Evolutionary conservation across 2,113 vertebrate genomes (phyloP).

Genomic region (Leiothrix lutea): DNA sequence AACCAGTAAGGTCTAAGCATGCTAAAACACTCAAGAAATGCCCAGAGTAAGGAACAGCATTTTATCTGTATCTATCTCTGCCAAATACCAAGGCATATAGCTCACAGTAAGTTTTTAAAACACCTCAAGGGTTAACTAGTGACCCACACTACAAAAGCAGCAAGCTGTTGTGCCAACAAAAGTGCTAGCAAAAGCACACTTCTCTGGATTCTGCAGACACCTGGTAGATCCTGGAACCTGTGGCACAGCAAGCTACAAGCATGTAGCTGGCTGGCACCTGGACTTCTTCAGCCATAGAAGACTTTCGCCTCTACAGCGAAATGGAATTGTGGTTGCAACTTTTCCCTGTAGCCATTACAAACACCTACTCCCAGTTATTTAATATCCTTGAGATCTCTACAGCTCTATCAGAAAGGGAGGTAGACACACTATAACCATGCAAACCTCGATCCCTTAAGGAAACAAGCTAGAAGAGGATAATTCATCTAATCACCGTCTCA

Average conservation of each 20-base stretch:
- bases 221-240: background rate
- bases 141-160: background rate
- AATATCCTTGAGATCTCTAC: background rate
- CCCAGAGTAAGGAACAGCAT: background rate
- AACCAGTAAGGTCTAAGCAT: background rate
- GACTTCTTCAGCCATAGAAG: background rate
- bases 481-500: background rate
- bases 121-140: background rate
- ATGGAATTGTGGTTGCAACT: background rate
- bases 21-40: rapidly evolving
- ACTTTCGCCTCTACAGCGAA: background rate
- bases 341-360: background rate
- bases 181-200: background rate
- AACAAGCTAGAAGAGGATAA: background rate
- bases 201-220: background rate
- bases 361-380: background rate
- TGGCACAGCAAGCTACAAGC: background rate
- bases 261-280: background rate
- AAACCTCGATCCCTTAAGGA: background rate
- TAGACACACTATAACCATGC: background rate
- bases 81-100: background rate
- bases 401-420: background rate
- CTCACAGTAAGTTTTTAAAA: background rate
- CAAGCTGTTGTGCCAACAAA: background rate
- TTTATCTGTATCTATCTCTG: background rate